Evolutionary conservation across 2,797 vertebrate species (phyloP), one percentile per base, ranked within the genome.

Genomic region (Leontocebus nigricollis): DNA sequence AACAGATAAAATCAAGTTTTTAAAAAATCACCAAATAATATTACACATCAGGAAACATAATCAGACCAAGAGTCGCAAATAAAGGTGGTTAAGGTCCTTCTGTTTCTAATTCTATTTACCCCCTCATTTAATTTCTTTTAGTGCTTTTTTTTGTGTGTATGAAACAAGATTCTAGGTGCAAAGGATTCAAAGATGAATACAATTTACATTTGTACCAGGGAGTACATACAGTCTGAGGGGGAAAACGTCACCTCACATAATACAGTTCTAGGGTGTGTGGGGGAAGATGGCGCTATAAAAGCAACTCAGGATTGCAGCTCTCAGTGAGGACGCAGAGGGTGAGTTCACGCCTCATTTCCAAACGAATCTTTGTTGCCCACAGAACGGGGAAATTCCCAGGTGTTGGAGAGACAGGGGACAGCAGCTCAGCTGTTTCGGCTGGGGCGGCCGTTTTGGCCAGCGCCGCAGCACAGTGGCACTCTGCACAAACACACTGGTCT

Each of bases 41-140:
- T 48, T n/a, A 55, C 0, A 30, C 27, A 61, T 30, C 46, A 55
- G 33, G 76, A 90, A 26, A 64, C 19, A 61, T 0, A 88, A 39
- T 44, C 26, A 39, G 39, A 88, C 90, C 90, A 84, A 77, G 27
- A 73, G 24, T 80, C 41, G 41, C 64, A 86, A 41, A 76, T 39
- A 82, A 59, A 88, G 70, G 44, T 59, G 27, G 15, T 39, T 55
- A 46, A 1, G 7, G 22, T 33, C 55, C 59, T 59, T 67, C 14
- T 48, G 93, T 86, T 85, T 77, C 80, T n/a, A 36, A 70, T 44
- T 73, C 48, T 9, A 39, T 17, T 83, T 33, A 59, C 33, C 33
- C 59, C 17, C 88, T 92, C 48, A 76, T 39, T 83, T 39, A n/a
- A 57, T 77, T 82, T 70, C 11, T n/a, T 20, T 44, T 13, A 30